A percentile compares a stretch with the other conserved stretches of the same genome.
Evolutionary conservation across 2,888 invertebrate species (phyloP).

Genomic region (Drosophila flavopinicola): DNA sequence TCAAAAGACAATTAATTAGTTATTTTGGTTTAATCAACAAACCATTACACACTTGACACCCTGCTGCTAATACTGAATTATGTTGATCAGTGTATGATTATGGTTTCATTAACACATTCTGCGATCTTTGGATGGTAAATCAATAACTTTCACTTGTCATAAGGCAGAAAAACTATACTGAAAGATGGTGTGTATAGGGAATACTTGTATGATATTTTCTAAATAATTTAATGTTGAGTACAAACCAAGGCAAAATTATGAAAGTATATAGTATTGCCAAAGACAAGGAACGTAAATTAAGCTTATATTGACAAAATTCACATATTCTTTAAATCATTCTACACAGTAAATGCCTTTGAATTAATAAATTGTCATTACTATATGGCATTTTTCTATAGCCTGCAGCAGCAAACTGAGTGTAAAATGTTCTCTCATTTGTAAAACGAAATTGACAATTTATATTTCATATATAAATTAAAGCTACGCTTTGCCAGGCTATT

Average conservation of each 20-base stretch:
- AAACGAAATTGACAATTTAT: neutral
- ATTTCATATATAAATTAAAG: neutral
- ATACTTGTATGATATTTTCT: neutral
- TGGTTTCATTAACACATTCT: slow-evolving; percentile 29
- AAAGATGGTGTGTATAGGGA: neutral
- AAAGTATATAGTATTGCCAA: no score
- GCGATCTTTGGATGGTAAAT: neutral
- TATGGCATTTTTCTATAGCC: neutral
- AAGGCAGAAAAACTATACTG: neutral
- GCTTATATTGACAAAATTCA: neutral
- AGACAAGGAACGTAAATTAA: no score
- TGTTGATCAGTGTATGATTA: slow-evolving; percentile 16
- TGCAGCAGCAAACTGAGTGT: no score
- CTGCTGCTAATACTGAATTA: slow-evolving; percentile 46
- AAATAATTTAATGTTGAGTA: neutral
- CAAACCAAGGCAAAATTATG: no score
- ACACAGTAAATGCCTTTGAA: neutral
- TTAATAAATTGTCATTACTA: neutral
- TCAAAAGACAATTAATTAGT: slow-evolving; percentile 6
- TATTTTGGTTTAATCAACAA: slow-evolving; percentile 20
- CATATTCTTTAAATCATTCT: neutral
- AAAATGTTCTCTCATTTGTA: neutral
- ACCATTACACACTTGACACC: slow-evolving; percentile 32
- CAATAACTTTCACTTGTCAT: slow-evolving; percentile 30
- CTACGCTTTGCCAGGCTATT: slow-evolving; percentile 1